Base-by-base conservation (phyloP, 2,113 vertebrate genomes). In the Sinocyclocheilus grahami region DNA sequence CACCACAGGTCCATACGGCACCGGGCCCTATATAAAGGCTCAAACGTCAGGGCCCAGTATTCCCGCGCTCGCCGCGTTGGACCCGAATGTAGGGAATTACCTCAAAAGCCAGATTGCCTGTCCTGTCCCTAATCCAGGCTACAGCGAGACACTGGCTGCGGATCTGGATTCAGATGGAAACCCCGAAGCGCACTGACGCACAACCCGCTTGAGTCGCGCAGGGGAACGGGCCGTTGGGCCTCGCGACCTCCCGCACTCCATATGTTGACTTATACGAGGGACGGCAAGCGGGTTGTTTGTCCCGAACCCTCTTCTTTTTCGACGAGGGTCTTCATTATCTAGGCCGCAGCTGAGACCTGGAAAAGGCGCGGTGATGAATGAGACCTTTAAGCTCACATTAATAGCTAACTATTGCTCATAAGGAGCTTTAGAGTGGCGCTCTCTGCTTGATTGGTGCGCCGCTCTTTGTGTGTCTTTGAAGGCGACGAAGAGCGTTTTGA, bases 341-440 rank as follows among this genome's bases (percentile, higher is more conserved):
- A 79, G 80, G 86, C 79, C 58, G 37, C 51, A 39, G 80, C 60
- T 48, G 86, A 84, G 88, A 79, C 85, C 83, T 83, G 85, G 82
- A 88, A 82, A 80, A 74, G 9, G 72, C 74, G 27, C 27, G 4
- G 85, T 88, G 88, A 89, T 88, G 60, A 88, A 89, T 89, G 84
- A 78, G 87, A 88, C 83, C 77, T 89, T 89, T 88, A 88, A 80
- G 80, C 75, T 87, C 77, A 18, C 88, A 88, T 91, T 91, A 86
- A 91, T 84, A 86, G 83, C 80, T 87, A 78, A 88, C 81, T 74
- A 85, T 86, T 76, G 86, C 81, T 79, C 87, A 82, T 80, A 71
- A 86, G 85, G 86, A 84, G 85, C 46, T 84, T 79, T 81, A 58
- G 81, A 79, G 81, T 71, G 58, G 62, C 62, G n/a, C 84, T 78